These are phyloP conservation scores for Nyleta sp. DNA, from an alignment of 2,888 invertebrate species.

Conservation along the genomic window DNA sequence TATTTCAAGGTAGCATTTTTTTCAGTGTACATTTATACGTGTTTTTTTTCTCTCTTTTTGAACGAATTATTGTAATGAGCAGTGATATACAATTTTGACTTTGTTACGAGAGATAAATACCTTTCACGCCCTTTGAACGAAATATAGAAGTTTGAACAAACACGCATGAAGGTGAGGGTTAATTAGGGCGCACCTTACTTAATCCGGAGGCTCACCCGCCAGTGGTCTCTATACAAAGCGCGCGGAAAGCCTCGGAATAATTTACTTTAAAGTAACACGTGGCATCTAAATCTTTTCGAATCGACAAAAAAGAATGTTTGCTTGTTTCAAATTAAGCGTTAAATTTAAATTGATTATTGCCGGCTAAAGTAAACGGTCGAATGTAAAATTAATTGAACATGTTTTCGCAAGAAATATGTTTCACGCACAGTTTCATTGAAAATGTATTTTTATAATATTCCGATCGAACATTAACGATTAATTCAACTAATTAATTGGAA, in stretches of 20 bases:
- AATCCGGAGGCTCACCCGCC: slow-evolving; percentile 34
- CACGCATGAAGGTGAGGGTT: slow-evolving; percentile 58
- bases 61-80: too few species aligned
- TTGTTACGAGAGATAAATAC: background rate
- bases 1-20: too few species aligned
- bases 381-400: background rate
- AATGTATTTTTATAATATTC: too few species aligned
- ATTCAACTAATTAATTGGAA: background rate
- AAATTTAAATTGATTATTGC: slow-evolving; percentile 8
- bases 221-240: slow-evolving; percentile 23
- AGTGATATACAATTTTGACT: slow-evolving; percentile 10
- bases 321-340: slow-evolving; percentile 11
- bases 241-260: slow-evolving; percentile 33
- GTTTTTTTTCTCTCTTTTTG: too few species aligned
- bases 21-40: too few species aligned
- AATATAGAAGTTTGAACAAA: slow-evolving; percentile 27
- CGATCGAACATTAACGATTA: background rate
- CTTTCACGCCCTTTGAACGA: slow-evolving; percentile 14
- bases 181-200: slow-evolving; percentile 62
- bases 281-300: slow-evolving; percentile 34
- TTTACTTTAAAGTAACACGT: slow-evolving; percentile 34
- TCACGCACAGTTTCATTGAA: too few species aligned
- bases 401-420: slow-evolving; percentile 8
- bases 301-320: slow-evolving; percentile 12
- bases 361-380: background rate